These are phyloP conservation scores for Heteropelma amictum DNA, from an alignment of 2,888 invertebrate species.

Conservation along the genomic window DNA sequence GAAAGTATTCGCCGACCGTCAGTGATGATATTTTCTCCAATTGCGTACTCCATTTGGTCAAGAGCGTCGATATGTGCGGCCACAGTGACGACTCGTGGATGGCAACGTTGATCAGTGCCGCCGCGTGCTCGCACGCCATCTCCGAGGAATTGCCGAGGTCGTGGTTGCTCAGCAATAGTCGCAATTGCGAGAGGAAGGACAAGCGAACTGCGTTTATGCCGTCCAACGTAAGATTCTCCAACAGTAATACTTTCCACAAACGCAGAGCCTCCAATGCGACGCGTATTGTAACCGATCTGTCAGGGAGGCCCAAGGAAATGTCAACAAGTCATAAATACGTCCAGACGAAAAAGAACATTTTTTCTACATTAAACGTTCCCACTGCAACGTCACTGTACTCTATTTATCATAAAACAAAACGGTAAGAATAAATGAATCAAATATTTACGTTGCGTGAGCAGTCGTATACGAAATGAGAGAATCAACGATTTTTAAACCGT, in stretches of 20 bases:
- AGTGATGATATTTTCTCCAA: constrained; percentile 58
- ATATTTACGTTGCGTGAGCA: constrained; percentile 74
- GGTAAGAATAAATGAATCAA: neutral
- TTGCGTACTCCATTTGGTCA: constrained; percentile 73
- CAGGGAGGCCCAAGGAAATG: too few relatives aligned
- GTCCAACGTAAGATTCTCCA: constrained; percentile 65
- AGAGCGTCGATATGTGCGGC: constrained; percentile 62
- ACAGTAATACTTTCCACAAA: constrained; percentile 71
- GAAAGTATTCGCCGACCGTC: constrained; percentile 60
- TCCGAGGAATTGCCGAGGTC: constrained; percentile 69
- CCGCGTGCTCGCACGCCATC: constrained; percentile 71
- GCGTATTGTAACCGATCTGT: constrained; percentile 60
- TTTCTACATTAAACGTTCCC: too few relatives aligned
- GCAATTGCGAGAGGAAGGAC: constrained; percentile 68
- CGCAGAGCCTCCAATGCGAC: constrained; percentile 72
- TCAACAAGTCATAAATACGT: neutral
- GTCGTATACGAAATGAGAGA: constrained; percentile 81
- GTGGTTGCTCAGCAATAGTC: constrained; percentile 68
- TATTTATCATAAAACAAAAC: neutral
- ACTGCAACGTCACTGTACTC: too few relatives aligned
- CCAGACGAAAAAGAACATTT: neutral
- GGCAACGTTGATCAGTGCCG: constrained; percentile 68
- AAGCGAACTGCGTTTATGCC: constrained; percentile 67
- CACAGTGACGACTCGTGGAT: constrained; percentile 61
- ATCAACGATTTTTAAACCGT: constrained; percentile 78